Evolutionary conservation across 2,888 invertebrate genomes (phyloP), one percentile per base, ranked within the genome.

Genomic region (Plagodis pulveraria): DNA sequence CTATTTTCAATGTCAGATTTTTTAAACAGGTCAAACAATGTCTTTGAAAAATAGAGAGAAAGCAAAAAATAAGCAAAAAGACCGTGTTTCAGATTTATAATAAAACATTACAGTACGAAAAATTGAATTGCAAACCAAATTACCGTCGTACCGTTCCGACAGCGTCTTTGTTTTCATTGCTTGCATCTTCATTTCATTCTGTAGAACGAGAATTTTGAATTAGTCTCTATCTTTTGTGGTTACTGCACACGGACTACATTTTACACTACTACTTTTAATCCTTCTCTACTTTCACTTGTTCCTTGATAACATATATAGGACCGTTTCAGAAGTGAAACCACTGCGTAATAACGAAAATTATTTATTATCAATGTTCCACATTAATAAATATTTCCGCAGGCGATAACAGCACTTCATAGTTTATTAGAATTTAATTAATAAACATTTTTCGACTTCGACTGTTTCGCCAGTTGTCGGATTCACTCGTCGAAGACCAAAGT

Each of bases 131-230:
- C 40, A 62, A 66, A 62, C 59, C 46, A 46, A 66, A 64, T 66
- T 66, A 64, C 63, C 59, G 58, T 54, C 58, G 52, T 58, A 50
- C 41, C 56, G 51, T 60, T 56, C 51, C 10, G 56, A 46, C 44
- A 53, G 38, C 54, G 56, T 57, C 56, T 64, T 45, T 51, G 54
- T 56, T 56, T 53, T 58, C 56, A 58, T 58, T 61, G 60, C 62
- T 57, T 67, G 64, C 64, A 64, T 60, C 62, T 64, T 62, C 43
- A 64, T 67, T 66, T 58, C 58, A 56, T 58, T 63, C 56, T 32
- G 50, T 54, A 43, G 50, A 53, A 55, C 49, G 62, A 56, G 56
- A 60, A 44, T 64, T 58, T 36, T 58, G 49, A 66, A 62, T 62
- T 51, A 58, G 47, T 48, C 47, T 11, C 47, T 33, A 22, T 36